These are phyloP conservation scores for Labeo catla DNA, from an alignment of 2,113 vertebrate genomes.

Conservation along the genomic window DNA sequence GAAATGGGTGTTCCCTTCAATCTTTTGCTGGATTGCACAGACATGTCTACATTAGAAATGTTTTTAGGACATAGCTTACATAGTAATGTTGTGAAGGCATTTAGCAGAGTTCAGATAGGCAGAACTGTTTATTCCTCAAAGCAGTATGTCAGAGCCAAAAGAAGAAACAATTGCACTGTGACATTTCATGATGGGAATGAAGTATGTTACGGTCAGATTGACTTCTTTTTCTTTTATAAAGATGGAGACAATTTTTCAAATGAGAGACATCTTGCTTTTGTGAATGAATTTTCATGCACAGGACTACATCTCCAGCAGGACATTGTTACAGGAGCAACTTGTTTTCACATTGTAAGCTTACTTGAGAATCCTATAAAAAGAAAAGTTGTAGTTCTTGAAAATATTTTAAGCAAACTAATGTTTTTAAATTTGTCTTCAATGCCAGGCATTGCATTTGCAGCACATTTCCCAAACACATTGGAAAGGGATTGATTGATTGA, in stretches of 20 bases:
- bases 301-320: not conserved
- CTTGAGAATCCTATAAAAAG: not conserved
- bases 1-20: no score
- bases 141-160: slow-evolving; percentile 27
- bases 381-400: not conserved
- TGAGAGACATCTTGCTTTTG: slow-evolving; percentile 16
- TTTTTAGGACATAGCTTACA: no score
- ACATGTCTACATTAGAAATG: no score
- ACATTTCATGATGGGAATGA: not conserved
- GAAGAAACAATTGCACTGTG: not conserved
- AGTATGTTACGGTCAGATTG: not conserved
- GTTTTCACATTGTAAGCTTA: slow-evolving; percentile 23
- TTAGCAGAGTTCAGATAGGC: no score
- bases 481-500: no score
- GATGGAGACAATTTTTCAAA: slow-evolving; percentile 1
- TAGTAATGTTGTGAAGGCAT: no score
- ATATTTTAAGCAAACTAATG: no score
- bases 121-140: slow-evolving; percentile 1
- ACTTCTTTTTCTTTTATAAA: slow-evolving; percentile 19
- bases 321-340: not conserved
- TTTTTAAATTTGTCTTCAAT: no score
- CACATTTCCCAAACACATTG: no score
- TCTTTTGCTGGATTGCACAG: no score
- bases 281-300: slow-evolving; percentile 17
- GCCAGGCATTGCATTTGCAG: no score